These are phyloP conservation scores for Diplolepis rosae DNA, from an alignment of 2,888 invertebrate genomes.

Conservation along the genomic window DNA sequence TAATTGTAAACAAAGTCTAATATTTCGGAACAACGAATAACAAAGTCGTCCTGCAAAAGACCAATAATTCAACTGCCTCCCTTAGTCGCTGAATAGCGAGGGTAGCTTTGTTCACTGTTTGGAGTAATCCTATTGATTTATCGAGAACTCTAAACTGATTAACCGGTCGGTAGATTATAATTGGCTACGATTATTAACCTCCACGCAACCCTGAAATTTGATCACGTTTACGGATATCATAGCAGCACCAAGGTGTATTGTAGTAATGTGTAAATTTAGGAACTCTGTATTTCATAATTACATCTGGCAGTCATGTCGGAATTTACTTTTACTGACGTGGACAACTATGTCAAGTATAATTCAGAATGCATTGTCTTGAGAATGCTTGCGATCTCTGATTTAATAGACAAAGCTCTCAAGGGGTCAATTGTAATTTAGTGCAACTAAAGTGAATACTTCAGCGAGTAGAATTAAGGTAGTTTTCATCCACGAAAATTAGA, in stretches of 20 bases:
- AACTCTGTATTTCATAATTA: not conserved
- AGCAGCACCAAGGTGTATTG: not conserved
- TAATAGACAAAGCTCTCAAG: not conserved
- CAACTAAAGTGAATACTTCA: not conserved
- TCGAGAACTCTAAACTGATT: constrained; percentile 61
- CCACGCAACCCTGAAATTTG: constrained; percentile 43
- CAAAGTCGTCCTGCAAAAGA: not conserved
- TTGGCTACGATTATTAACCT: constrained; percentile 57
- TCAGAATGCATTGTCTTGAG: not conserved
- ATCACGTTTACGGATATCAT: constrained; percentile 3
- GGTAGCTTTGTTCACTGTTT: constrained; percentile 49
- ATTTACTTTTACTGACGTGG: not conserved
- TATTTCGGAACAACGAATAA: not conserved
- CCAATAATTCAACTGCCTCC: not conserved
- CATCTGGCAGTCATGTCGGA: not conserved
- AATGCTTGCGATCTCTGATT: not conserved
- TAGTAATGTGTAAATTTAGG: not conserved
- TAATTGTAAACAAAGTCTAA: no score
- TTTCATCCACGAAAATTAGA: no score
- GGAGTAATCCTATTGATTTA: constrained; percentile 62
- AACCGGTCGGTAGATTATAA: constrained; percentile 59
- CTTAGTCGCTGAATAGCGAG: constrained; percentile 29
- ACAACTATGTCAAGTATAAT: not conserved
- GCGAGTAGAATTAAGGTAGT: not conserved
- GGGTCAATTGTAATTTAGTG: not conserved